Evolutionary conservation across 92 coral and sea anemone species (phyloP), one percentile per base, ranked within the genome.

Genomic region (Scolanthus callimorphus): DNA sequence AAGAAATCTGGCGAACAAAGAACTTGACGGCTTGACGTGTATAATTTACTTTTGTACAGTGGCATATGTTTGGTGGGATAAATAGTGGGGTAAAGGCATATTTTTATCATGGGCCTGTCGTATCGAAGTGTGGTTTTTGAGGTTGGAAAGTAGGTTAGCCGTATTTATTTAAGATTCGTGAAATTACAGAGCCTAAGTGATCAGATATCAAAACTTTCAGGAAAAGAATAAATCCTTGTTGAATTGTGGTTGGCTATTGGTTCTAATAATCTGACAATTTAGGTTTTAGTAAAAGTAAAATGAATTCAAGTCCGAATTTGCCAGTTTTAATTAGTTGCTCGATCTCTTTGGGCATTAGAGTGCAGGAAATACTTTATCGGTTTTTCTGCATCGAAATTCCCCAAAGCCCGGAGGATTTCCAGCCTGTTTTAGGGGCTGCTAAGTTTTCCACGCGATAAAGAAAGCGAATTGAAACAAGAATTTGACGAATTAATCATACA

Each of bases 61-160:
- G 52, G 11, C 52, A 46, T 46, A 46, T 46, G 52, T 46, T 46
- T 20, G 4, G 4, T 6, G 17, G 23, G 52, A 20, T 46, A 46
- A 46, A 46, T 21, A 46, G 23, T 6, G 4, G 52, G 41, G 8
- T 34, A 6, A 11, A 6, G 43, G 52, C 52, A 9, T 9, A 46
- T 6, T 46, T 46, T 46, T 46, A 6, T 10, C 8, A 46, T 4
- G 11, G 52, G 6, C 23, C 23, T 10, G 52, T 20, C 17, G 52
- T 46, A 4, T 9, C 52, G 8, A 9, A 46, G 52, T 46, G 52
- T 46, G 52, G 52, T 46, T 19, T n/a, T n/a, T n/a, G n/a, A n/a
- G n/a, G n/a, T n/a, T n/a, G n/a, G 17, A 20, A 46, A 46, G 23
- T 11, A 9, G 23, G 52, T 46, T 9, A 46, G 17, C 23, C 19